Evolutionary conservation across 1,140 invertebrate species (phyloP).

Genomic region (Aphis craccivora): DNA sequence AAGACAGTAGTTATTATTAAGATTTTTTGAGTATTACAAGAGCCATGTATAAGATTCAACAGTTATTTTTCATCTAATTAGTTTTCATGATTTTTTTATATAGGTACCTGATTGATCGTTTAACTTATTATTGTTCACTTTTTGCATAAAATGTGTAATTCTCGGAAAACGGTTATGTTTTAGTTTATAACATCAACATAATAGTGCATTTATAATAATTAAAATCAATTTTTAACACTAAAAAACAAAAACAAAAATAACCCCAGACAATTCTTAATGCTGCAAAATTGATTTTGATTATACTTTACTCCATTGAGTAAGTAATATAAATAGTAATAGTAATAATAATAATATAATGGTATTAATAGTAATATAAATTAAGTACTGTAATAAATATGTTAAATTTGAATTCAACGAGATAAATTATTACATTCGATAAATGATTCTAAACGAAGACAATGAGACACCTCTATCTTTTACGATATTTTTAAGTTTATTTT

Average conservation of each 20-base stretch:
- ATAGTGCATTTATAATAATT: neutral
- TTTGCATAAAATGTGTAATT: neutral
- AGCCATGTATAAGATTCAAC: neutral
- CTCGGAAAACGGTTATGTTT: neutral
- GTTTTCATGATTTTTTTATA: neutral
- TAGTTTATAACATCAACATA: neutral
- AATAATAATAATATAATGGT: no score
- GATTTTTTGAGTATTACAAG: neutral
- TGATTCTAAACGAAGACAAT: neutral
- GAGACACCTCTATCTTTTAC: neutral
- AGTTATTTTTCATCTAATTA: neutral
- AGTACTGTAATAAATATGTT: neutral
- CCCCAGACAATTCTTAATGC: neutral
- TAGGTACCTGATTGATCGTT: neutral
- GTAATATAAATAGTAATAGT: no score
- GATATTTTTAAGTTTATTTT: neutral
- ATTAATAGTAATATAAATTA: no score
- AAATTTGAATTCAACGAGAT: neutral
- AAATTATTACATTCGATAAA: neutral
- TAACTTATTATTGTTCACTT: neutral
- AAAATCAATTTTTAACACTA: neutral
- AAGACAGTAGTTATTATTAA: neutral
- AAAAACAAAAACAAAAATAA: neutral
- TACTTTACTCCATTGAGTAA: neutral
- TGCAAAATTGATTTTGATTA: neutral